Conservation (phyloP, 2,113 vertebrate genomes). For the Rousettus leschenaultii region DNA sequence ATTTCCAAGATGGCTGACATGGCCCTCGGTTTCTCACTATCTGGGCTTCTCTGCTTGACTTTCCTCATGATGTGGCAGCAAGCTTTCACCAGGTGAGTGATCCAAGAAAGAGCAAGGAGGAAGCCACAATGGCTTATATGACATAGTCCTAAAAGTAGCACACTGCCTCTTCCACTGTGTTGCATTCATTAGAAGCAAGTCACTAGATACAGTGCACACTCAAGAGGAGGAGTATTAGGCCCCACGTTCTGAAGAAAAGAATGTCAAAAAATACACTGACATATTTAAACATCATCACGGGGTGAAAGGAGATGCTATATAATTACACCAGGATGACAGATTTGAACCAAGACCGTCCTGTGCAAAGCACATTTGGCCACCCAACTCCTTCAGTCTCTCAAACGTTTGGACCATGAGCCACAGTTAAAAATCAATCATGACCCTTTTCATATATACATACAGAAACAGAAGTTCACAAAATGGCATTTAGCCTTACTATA, state of each 20-base stretch:
- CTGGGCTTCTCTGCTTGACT: neutral
- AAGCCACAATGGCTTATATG: neutral
- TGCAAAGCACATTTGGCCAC: neutral
- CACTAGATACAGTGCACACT: neutral
- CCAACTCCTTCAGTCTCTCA: neutral
- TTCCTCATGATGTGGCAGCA: neutral
- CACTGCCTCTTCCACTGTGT: rapidly evolving
- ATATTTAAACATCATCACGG: neutral
- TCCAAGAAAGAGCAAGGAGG: neutral
- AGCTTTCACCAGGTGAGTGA: neutral
- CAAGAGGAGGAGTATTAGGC: neutral
- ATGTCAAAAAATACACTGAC: neutral
- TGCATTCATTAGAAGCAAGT: neutral
- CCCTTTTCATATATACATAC: neutral
- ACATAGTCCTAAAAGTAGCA: neutral
- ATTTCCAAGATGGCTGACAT: neutral
- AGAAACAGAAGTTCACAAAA: neutral
- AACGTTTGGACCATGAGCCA: neutral
- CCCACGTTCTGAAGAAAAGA: neutral
- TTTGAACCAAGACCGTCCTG: neutral
- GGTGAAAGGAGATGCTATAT: neutral
- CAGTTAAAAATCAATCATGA: neutral
- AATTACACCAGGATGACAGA: neutral
- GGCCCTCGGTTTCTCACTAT: neutral
- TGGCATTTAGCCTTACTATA: neutral